A percentile compares a stretch with the other conserved stretches of the same genome.
These are phyloP conservation scores for Anolis carolinensis DNA, from an alignment of 2,113 vertebrate genomes.

Conservation along the genomic window DNA sequence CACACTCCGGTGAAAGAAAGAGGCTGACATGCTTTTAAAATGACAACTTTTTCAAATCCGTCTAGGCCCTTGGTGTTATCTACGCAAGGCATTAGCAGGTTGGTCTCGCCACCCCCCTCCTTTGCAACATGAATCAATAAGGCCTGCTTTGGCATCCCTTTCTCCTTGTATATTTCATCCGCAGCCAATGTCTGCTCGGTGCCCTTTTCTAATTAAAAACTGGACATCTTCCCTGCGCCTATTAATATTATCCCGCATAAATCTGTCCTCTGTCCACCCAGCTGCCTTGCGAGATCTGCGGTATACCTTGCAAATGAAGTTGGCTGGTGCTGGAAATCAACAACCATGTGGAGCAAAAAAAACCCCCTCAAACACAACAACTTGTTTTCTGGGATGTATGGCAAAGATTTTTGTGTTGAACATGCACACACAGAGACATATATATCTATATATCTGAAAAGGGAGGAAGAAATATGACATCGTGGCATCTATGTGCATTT, in stretches of 20 bases:
- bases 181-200: constrained; percentile 13
- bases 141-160: constrained; percentile 11
- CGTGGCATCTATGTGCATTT: background rate
- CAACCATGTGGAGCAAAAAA: background rate
- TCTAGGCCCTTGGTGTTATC: background rate
- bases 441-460: background rate
- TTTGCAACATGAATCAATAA: constrained; percentile 30
- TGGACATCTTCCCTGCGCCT: constrained; percentile 36
- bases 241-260: constrained; percentile 26
- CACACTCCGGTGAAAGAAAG: background rate
- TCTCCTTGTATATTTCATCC: constrained; percentile 25
- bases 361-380: background rate
- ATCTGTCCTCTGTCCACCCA: background rate
- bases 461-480: background rate
- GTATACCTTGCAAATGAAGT: background rate
- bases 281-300: constrained; percentile 27
- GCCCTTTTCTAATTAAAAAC: constrained; percentile 53
- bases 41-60: background rate
- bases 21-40: rapidly evolving
- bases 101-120: background rate
- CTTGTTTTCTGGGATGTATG: background rate
- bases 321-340: constrained; percentile 19
- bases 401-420: background rate
- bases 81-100: constrained; percentile 10
- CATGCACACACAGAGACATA: too few species aligned